Evolutionary conservation across 2,113 vertebrate genomes (phyloP).

Genomic region (Eudyptes chrysolophus): DNA sequence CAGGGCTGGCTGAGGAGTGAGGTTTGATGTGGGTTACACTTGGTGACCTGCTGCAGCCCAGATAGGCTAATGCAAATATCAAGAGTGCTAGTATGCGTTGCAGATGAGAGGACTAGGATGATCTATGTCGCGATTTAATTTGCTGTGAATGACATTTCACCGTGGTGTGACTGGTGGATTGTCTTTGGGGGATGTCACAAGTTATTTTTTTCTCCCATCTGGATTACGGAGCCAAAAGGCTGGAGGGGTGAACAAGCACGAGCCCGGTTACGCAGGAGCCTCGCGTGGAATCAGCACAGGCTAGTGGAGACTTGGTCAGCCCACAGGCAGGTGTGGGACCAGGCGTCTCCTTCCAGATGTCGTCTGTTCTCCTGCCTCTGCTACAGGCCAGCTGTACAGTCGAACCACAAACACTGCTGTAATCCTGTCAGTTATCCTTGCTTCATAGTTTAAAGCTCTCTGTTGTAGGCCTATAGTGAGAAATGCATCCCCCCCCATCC

Average conservation of each 20-base stretch:
- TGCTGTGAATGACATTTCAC: neutral
- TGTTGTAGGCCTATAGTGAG: neutral
- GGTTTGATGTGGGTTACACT: neutral
- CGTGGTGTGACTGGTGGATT: neutral
- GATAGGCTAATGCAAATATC: neutral
- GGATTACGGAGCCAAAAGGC: neutral
- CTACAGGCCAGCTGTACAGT: neutral
- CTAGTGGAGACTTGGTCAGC: neutral
- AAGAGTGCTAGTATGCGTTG: neutral
- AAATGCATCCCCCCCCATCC: neutral
- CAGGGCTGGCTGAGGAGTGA: neutral
- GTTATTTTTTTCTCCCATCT: neutral
- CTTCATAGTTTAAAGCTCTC: neutral
- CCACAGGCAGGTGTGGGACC: neutral
- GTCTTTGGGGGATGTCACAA: slow-evolving; percentile 31
- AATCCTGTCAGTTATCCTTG: neutral
- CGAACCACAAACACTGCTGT: neutral
- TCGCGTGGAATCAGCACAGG: neutral
- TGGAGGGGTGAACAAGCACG: neutral
- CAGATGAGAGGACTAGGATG: neutral
- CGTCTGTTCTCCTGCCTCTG: neutral
- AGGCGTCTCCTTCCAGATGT: neutral
- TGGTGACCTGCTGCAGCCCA: neutral
- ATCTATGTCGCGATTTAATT: neutral
- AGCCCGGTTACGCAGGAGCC: neutral